phyloP scores from a whole-genome alignment of 2,888 invertebrate genomes.

The Malthinus flaveolus region DNA sequence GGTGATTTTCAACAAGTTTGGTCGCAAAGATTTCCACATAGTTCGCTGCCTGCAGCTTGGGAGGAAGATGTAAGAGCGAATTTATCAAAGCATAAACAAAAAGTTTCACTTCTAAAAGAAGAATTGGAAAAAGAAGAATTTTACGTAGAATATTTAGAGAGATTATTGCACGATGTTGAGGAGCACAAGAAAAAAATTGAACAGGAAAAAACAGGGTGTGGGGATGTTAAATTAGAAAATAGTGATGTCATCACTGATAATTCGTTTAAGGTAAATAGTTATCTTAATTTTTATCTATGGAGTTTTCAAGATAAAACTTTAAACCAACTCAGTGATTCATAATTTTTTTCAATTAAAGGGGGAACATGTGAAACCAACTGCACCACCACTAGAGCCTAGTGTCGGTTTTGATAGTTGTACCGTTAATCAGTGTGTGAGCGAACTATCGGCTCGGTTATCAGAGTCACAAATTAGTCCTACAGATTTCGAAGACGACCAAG shows the following conservation, averaged over 20 bases:
- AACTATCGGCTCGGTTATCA: slow-evolving; percentile 59
- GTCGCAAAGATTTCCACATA: slow-evolving; percentile 89
- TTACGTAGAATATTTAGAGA: slow-evolving; percentile 87
- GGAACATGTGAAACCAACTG: slow-evolving; percentile 29
- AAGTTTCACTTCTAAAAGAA: slow-evolving; percentile 78
- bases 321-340: background rate
- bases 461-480: slow-evolving; percentile 16
- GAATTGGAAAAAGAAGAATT: slow-evolving; percentile 89
- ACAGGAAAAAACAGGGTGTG: slow-evolving; percentile 41
- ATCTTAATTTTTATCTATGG: background rate
- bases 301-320: background rate
- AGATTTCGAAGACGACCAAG: background rate
- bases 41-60: slow-evolving; percentile 89
- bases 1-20: slow-evolving; percentile 90
- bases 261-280: slow-evolving; percentile 39
- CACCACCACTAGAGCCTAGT: slow-evolving; percentile 37
- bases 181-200: slow-evolving; percentile 70
- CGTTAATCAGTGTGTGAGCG: slow-evolving; percentile 72
- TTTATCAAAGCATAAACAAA: slow-evolving; percentile 85
- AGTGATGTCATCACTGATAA: slow-evolving; percentile 36
- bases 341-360: slow-evolving; percentile 6
- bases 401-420: slow-evolving; percentile 48
- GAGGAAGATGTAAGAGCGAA: slow-evolving; percentile 91
- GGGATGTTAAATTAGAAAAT: slow-evolving; percentile 30
- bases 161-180: slow-evolving; percentile 82